Conservation (phyloP, 2,113 vertebrate species). For the Pseudonaja textilis region DNA sequence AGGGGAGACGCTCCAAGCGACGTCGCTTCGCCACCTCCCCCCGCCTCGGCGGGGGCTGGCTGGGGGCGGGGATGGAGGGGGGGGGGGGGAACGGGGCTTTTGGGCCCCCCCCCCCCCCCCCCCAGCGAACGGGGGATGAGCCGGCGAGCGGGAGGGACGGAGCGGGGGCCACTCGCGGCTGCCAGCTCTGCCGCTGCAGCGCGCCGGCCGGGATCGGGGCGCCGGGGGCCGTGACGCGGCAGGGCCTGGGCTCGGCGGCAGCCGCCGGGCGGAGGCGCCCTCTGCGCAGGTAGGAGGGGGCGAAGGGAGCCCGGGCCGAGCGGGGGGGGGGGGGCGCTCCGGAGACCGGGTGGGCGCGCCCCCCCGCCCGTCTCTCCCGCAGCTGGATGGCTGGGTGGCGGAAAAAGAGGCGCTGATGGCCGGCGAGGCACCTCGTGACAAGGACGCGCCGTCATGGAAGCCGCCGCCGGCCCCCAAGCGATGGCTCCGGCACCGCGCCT, state of each 20-base stretch:
- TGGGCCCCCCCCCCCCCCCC: not conserved
- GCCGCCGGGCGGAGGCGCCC: not conserved
- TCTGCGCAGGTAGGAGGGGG: not conserved
- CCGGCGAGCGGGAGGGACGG: not conserved
- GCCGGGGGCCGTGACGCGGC: not conserved
- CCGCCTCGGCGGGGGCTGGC: not conserved
- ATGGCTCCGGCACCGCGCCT: constrained; percentile 91
- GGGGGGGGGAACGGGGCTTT: not conserved
- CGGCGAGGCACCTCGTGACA: constrained; percentile 78
- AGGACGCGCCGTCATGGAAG: constrained; percentile 39
- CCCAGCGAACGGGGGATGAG: not conserved
- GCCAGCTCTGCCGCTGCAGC: not conserved
- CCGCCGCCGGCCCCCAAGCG: constrained; percentile 79
- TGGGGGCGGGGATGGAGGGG: not conserved
- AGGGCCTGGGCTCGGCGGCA: not conserved
- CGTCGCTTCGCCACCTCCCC: not conserved
- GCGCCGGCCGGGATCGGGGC: not conserved
- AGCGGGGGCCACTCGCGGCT: not conserved
- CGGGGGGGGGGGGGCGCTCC: constrained; percentile 8
- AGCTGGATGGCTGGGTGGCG: constrained; percentile 89
- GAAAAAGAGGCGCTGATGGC: constrained; percentile 91
- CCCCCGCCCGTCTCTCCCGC: constrained; percentile 6
- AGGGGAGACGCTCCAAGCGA: not conserved
- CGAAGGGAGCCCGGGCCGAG: constrained; percentile 36
- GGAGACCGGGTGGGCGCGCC: constrained; percentile 1